Conservation (phyloP, 2,888 invertebrate genomes). For the Cryptus viduatorius region DNA sequence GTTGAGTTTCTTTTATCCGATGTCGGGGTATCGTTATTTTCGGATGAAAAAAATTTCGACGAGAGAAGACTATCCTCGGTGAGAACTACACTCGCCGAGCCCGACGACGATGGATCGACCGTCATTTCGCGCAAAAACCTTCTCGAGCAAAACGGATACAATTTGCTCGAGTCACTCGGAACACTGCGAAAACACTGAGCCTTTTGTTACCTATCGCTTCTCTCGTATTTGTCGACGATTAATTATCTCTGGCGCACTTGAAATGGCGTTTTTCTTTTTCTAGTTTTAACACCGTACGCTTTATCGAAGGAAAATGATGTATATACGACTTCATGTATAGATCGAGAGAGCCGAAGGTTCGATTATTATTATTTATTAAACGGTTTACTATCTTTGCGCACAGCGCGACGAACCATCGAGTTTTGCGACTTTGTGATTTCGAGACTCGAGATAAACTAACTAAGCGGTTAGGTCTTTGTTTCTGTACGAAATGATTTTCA, state of each 20-base stretch:
- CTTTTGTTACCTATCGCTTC: slow-evolving; percentile 40
- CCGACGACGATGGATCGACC: slow-evolving; percentile 27
- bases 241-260: slow-evolving; percentile 49
- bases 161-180: slow-evolving; percentile 4
- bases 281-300: slow-evolving; percentile 15
- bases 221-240: slow-evolving; percentile 46
- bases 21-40: slow-evolving; percentile 38
- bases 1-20: slow-evolving; percentile 70
- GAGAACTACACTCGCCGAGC: slow-evolving; percentile 41
- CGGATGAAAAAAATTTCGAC: slow-evolving; percentile 26
- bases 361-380: slow-evolving; percentile 14
- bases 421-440: neutral
- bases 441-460: neutral
- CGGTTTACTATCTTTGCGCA: neutral
- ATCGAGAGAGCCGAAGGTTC: neutral
- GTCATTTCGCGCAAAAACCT: slow-evolving; percentile 39
- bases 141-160: neutral
- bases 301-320: slow-evolving; percentile 8
- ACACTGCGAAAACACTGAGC: slow-evolving; percentile 30
- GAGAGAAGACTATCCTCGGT: slow-evolving; percentile 53
- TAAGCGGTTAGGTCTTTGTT: neutral
- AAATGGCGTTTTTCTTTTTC: slow-evolving; percentile 19
- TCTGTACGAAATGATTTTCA: neutral
- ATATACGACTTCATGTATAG: neutral
- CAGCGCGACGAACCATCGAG: neutral